These are phyloP conservation scores for Tragopan temminckii DNA, from an alignment of 2,797 vertebrate species.

Conservation along the genomic window DNA sequence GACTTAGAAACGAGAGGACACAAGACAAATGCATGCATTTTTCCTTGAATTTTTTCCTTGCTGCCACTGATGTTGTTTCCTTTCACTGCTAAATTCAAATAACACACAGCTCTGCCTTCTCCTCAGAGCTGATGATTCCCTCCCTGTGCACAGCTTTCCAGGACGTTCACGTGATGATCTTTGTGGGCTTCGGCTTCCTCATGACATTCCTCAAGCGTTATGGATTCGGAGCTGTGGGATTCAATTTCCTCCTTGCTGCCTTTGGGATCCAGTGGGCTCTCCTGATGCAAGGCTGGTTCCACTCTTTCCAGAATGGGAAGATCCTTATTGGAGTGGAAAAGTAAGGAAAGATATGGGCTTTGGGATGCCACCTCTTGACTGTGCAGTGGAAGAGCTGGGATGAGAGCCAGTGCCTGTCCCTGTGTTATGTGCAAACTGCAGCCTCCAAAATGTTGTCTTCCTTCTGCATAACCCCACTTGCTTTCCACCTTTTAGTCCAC, in stretches of 20 bases:
- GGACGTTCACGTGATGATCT: conserved; percentile 98
- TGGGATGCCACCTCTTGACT: neutral
- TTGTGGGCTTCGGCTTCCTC: conserved; percentile 97
- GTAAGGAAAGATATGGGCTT: conserved; percentile 75
- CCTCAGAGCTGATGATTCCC: neutral
- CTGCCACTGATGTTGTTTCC: neutral
- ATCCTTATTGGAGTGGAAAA: conserved; percentile 90
- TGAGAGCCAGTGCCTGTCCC: neutral
- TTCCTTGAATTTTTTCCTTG: neutral
- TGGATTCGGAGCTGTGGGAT: conserved; percentile 91
- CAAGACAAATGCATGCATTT: neutral
- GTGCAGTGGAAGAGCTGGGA: neutral
- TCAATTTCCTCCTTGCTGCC: conserved; percentile 94
- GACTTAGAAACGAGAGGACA: neutral
- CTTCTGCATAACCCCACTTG: neutral
- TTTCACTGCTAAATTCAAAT: neutral
- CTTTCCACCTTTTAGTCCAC: neutral
- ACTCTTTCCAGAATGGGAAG: conserved; percentile 83
- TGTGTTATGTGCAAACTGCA: neutral
- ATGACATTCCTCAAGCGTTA: conserved; percentile 98
- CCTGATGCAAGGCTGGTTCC: conserved; percentile 97
- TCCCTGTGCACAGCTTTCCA: conserved; percentile 89
- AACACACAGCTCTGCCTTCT: neutral
- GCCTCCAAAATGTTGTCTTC: neutral
- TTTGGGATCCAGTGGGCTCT: conserved; percentile 98